Evolutionary conservation across 2,797 vertebrate species (phyloP), one percentile per base, ranked within the genome.

Genomic region (Falco novaeseelandiae): DNA sequence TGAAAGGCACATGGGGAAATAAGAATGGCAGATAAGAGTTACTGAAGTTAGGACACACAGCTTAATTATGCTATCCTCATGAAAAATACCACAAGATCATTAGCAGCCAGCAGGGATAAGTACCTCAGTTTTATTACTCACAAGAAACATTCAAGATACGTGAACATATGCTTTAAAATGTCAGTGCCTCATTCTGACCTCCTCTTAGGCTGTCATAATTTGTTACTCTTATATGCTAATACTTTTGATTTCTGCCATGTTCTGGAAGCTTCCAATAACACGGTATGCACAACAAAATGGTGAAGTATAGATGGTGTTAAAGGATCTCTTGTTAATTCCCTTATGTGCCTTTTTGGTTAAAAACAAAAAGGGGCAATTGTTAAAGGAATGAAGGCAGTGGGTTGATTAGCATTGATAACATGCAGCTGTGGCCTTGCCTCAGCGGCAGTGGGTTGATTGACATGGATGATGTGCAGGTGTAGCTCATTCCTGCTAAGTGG

Each of bases 101-200:
- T 91, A 90, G 70, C 91, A 95, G 83, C 49, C 82, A 91, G 76
- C 61, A 94, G 87, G 82, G 52, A 90, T 90, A 87, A 94, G 82
- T 55, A 90, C 55, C 57, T 89, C 58, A 66, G 70, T 93, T 97
- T 96, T 96, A 96, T 95, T 90, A 90, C 89, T 89, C 93, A 89
- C 27, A 90, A 86, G 87, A 87, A 97, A 73, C 70, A 85, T 55
- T 94, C 78, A 89, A 94, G 88, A 70, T 70, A 92, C 26, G n/a
- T 87, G 93, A 96, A 87, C 89, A 96, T 95, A 95, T 85, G 90
- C 70, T 95, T 84, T 77, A 87, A 96, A 96, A 96, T 95, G 92
- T 95, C 96, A 96, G 22, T 84, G 83, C 9, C 55, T 94, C 87
- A 42, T 89, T 91, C 59, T 92, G 81, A 96, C 81, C 92, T 94